phyloP scores from a whole-genome alignment of 2,113 vertebrate species.

The Procavia capensis region DNA sequence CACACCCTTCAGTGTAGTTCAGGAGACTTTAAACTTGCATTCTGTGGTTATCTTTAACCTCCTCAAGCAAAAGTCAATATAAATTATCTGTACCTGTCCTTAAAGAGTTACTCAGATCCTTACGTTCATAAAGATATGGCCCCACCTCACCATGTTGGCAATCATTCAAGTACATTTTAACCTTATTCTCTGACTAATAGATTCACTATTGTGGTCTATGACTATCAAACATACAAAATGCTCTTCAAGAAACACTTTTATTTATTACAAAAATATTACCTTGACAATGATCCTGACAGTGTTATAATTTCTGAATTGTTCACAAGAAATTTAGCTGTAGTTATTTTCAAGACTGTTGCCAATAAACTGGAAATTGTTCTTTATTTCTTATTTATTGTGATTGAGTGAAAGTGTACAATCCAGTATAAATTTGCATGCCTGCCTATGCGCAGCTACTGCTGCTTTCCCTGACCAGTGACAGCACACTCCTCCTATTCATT shows the following conservation, averaged over 20 bases:
- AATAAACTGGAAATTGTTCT: background rate
- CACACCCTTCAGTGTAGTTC: background rate
- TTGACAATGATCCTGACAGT: background rate
- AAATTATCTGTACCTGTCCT: background rate
- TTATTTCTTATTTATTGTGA: too few relatives aligned
- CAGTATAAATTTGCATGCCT: too few relatives aligned
- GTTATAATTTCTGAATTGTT: background rate
- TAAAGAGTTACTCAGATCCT: background rate
- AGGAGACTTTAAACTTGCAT: background rate
- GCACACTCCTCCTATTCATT: too few relatives aligned
- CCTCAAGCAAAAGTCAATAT: background rate
- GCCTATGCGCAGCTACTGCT: too few relatives aligned
- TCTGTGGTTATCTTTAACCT: slow-evolving; percentile 2
- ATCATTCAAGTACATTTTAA: background rate
- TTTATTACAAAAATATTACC: background rate
- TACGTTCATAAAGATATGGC: background rate
- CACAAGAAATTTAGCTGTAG: background rate
- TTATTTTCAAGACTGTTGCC: background rate
- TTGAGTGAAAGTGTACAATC: too few relatives aligned
- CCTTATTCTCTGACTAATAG: background rate
- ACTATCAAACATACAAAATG: background rate
- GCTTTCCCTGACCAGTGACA: too few relatives aligned
- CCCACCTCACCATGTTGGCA: background rate
- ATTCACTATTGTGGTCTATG: background rate
- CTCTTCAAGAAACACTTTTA: background rate